Conservation (phyloP, 2,797 vertebrate species). For the Oryzias sinensis region DNA sequence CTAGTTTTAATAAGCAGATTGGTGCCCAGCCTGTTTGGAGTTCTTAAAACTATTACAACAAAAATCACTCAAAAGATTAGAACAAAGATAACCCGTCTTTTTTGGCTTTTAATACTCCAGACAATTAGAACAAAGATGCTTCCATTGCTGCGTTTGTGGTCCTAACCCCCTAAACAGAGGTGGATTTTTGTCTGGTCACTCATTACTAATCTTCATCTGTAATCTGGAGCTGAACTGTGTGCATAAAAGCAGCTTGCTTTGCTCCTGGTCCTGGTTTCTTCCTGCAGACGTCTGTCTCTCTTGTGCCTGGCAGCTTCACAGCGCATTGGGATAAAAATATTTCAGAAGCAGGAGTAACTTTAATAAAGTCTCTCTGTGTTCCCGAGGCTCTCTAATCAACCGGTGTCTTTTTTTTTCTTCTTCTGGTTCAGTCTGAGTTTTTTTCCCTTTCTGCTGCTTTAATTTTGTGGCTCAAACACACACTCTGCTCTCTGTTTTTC, state of each 20-base stretch:
- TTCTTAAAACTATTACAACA: no score
- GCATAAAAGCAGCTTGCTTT: no score
- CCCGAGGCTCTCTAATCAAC: slow-evolving; percentile 5
- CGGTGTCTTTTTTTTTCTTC: slow-evolving; percentile 3
- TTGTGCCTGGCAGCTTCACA: neutral
- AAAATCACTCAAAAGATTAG: no score
- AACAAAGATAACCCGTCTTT: no score
- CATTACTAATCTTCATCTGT: neutral
- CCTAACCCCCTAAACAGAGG: no score
- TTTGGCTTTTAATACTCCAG: no score
- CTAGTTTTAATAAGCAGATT: no score
- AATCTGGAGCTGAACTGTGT: neutral
- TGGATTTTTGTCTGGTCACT: no score
- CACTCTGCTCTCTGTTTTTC: slow-evolving; percentile 34
- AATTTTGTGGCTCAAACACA: neutral
- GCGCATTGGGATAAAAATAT: neutral
- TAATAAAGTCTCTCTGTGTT: slow-evolving; percentile 21
- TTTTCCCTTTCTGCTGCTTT: neutral
- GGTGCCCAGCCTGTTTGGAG: no score
- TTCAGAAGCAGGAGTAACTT: slow-evolving; percentile 12
- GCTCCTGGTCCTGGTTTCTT: neutral
- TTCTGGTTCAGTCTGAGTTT: neutral
- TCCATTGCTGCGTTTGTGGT: no score
- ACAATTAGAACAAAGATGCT: no score
- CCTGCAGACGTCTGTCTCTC: neutral